Evolutionary conservation across 2,888 invertebrate genomes (phyloP).

Genomic region (Drosophila anceps): DNA sequence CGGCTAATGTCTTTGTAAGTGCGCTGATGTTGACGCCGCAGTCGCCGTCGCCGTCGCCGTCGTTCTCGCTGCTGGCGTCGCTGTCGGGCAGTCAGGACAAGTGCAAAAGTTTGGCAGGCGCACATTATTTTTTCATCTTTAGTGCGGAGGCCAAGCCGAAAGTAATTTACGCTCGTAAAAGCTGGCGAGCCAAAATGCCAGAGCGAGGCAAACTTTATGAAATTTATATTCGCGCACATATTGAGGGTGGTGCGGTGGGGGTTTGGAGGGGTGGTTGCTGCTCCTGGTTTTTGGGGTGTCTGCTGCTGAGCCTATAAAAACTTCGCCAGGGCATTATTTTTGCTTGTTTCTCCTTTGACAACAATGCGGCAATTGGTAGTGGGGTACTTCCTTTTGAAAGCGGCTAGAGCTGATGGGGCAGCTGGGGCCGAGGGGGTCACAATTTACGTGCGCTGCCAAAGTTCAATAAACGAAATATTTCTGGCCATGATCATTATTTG

Average conservation of each 20-base stretch:
- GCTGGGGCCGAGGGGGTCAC: slow-evolving; percentile 2
- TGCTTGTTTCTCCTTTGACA: slow-evolving; percentile 80
- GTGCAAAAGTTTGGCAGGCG: slow-evolving; percentile 79
- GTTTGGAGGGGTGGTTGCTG: background rate
- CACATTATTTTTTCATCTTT: slow-evolving; percentile 83
- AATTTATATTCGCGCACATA: slow-evolving; percentile 75
- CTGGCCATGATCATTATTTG: slow-evolving; percentile 84
- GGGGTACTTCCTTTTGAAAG: slow-evolving; percentile 3
- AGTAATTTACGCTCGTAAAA: slow-evolving; percentile 84
- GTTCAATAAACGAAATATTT: slow-evolving; percentile 84
- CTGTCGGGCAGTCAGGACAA: slow-evolving; percentile 58
- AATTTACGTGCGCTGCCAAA: slow-evolving; percentile 81
- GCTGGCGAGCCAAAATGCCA: slow-evolving; percentile 68
- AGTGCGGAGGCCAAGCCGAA: slow-evolving; percentile 81
- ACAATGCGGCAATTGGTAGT: slow-evolving; percentile 68
- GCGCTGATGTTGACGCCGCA: slow-evolving; percentile 36
- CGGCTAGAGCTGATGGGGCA: background rate
- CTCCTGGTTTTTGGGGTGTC: slow-evolving; percentile 48
- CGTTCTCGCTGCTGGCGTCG: slow-evolving; percentile 10
- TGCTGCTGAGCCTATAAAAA: slow-evolving; percentile 79
- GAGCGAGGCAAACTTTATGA: slow-evolving; percentile 75
- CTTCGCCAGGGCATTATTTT: slow-evolving; percentile 81
- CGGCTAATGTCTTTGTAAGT: slow-evolving; percentile 80
- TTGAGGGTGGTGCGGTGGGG: slow-evolving; percentile 12
- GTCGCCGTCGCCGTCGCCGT: slow-evolving; percentile 1